Conservation (phyloP, 2,888 invertebrate genomes). For the Penaeus monodon region DNA sequence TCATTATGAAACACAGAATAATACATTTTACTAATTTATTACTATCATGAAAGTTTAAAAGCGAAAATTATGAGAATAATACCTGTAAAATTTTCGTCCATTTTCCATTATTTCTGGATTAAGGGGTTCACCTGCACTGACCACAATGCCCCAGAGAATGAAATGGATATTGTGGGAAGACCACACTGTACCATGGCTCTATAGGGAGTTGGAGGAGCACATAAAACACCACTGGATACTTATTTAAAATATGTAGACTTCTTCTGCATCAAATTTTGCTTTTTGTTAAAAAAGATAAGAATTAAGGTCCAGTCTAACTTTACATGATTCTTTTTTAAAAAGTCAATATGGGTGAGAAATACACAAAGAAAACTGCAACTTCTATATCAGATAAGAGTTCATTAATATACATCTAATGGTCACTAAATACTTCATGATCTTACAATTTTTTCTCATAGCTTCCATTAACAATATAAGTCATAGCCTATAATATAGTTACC, state of each 20-base stretch:
- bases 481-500: neutral
- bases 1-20: too few species aligned
- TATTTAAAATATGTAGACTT: slow-evolving; percentile 68
- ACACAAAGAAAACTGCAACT: too few species aligned
- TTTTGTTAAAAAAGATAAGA: slow-evolving; percentile 65
- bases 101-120: slow-evolving; percentile 70
- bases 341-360: too few species aligned
- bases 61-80: neutral
- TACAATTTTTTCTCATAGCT: neutral
- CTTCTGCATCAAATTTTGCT: slow-evolving; percentile 68
- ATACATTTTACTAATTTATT: too few species aligned
- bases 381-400: too few species aligned
- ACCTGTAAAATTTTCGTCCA: slow-evolving; percentile 67
- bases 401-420: too few species aligned
- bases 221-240: slow-evolving; percentile 70
- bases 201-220: slow-evolving; percentile 70
- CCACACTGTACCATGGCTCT: slow-evolving; percentile 68
- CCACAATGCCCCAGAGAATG: slow-evolving; percentile 67
- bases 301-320: neutral
- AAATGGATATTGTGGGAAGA: slow-evolving; percentile 25
- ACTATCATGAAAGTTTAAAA: too few species aligned
- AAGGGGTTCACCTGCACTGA: slow-evolving; percentile 72
- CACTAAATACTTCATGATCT: too few species aligned
- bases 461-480: neutral
- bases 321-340: neutral